Percentiles rank a stretch among this genome's conserved stretches.
phyloP scores from a whole-genome alignment of 2,113 vertebrate species.

The Platanista minor region DNA sequence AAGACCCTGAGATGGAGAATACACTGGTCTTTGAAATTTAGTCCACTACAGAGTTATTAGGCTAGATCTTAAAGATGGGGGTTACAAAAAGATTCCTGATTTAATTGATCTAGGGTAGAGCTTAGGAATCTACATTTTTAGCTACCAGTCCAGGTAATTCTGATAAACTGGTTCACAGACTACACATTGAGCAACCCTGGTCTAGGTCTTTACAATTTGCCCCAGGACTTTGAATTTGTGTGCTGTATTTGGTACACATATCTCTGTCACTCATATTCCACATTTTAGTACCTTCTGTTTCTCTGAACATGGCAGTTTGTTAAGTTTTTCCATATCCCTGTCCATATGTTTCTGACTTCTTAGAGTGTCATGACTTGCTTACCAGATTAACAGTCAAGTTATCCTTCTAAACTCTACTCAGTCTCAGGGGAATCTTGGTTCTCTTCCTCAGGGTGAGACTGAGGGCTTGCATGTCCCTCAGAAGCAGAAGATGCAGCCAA shows the following conservation, averaged over 20 bases:
- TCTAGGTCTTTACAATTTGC: not conserved
- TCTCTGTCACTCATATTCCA: not conserved
- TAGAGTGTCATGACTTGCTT: not conserved
- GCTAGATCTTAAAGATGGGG: not conserved
- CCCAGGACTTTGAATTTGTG: not conserved
- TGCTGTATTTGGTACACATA: not conserved
- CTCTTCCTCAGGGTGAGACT: not conserved
- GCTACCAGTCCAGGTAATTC: not conserved
- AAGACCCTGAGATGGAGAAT: not conserved
- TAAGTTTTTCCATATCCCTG: not conserved
- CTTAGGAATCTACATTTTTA: not conserved
- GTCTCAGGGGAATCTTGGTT: not conserved
- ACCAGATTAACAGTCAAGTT: not conserved
- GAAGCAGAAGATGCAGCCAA: not conserved
- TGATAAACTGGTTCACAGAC: not conserved
- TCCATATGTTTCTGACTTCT: not conserved
- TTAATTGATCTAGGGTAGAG: not conserved
- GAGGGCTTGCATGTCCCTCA: fast-evolving
- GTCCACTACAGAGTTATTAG: not conserved
- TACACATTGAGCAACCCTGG: not conserved
- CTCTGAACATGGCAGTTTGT: not conserved
- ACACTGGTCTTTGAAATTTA: not conserved
- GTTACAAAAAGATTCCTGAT: not conserved
- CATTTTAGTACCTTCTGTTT: not conserved
- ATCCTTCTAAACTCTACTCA: not conserved